Evolutionary conservation across 2,797 vertebrate genomes (phyloP), one percentile per base, ranked within the genome.

Genomic region (Epinephelus awoara): DNA sequence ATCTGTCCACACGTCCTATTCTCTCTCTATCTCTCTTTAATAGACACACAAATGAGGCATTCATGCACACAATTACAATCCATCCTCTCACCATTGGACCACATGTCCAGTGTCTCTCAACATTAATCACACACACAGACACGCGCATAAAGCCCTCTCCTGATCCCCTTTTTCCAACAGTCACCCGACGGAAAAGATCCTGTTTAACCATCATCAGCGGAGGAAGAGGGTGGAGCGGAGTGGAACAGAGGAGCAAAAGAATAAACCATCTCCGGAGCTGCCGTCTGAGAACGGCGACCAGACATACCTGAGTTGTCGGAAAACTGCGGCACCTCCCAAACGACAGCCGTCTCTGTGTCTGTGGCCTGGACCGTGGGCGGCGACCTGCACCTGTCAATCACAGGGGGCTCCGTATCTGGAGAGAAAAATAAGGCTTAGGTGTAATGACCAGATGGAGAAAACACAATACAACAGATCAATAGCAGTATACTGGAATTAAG

Each of bases 301-400:
- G 87, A 93, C 92, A 91, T 92, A 99, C 98, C 98, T 89, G 98
- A 99, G 90, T 99, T 99, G 94, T 99, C 98, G 68, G 98, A 99
- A 96, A 99, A 99, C 90, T 97, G 96, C 46, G 98, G 98, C 82
- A 97, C 96, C 62, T 99, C 98, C 98, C 98, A 99, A 13, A 77
- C 91, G 0, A 87, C 96, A 6, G 92, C 87, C 17, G 95, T 93
- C 69, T 95, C 92, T 4, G 87, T 89, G 77, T 96, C 97, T 62
- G 94, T 85, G 70, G 96, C 95, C 87, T 96, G 96, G 63, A 97
- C 9, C 0, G 96, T 90, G 69, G 96, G 96, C 6, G 98, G 98
- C 17, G 98, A 98, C 88, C 98, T 94, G 94, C 98, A 99, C 90
- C 95, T 94, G 93, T 99, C 98, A 93, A 99, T 97, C 88, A 98